phyloP scores from a whole-genome alignment of 2,113 vertebrate species.

The Pluvianellus socialis region DNA sequence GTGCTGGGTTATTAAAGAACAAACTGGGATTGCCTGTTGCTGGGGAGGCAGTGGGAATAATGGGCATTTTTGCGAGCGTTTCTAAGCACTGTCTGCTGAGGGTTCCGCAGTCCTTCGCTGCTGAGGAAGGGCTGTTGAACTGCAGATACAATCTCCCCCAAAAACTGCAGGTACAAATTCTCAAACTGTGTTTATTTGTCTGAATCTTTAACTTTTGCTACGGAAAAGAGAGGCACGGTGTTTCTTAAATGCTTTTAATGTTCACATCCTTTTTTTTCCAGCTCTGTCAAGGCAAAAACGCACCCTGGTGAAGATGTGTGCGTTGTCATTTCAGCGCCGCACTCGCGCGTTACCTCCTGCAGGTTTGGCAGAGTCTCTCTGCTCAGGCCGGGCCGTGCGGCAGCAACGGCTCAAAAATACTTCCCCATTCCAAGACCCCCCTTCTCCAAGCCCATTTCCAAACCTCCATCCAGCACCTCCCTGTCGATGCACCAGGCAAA shows the following conservation, averaged over 20 bases:
- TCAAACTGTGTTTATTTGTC: background rate
- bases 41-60: background rate
- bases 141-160: background rate
- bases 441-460: background rate
- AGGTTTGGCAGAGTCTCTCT: background rate
- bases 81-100: background rate
- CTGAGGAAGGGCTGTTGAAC: background rate
- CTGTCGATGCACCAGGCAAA: background rate
- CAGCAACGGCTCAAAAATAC: background rate
- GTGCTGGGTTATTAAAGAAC: background rate
- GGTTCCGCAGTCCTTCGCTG: background rate
- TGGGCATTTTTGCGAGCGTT: background rate
- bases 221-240: accelerated
- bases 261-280: conserved; percentile 16
- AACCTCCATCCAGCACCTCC: too few species aligned
- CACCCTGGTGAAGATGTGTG: background rate
- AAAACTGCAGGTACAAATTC: background rate
- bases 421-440: background rate
- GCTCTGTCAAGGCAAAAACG: background rate
- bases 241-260: conserved; percentile 22
- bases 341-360: background rate
- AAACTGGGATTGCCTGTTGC: background rate
- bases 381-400: background rate
- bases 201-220: background rate
- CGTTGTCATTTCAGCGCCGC: background rate